phyloP scores from a whole-genome alignment of 2,888 invertebrate species.

The Vandiemenella viatica region DNA sequence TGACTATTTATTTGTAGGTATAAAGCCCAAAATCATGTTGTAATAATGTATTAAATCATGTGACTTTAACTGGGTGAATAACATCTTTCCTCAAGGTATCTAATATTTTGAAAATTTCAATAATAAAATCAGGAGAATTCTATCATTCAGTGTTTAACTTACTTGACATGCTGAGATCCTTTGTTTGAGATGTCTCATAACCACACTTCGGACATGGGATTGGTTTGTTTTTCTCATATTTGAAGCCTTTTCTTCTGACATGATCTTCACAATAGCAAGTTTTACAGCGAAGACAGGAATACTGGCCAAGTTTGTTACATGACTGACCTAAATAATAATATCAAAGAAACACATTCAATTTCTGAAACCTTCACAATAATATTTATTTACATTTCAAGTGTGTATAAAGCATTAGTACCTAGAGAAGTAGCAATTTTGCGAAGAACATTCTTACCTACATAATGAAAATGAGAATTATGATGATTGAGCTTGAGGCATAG shows the following conservation, averaged over 20 bases:
- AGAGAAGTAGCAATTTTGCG: too few relatives aligned
- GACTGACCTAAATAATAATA: slow-evolving; percentile 53
- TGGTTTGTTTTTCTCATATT: slow-evolving; percentile 66
- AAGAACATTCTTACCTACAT: too few relatives aligned
- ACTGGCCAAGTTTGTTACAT: slow-evolving; percentile 87
- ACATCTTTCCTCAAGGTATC: too few relatives aligned
- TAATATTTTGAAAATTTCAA: too few relatives aligned
- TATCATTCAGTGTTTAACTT: slow-evolving; percentile 27
- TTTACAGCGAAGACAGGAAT: slow-evolving; percentile 90
- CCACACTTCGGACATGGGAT: slow-evolving; percentile 91
- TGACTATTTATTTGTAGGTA: too few relatives aligned
- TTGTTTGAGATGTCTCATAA: slow-evolving; percentile 82
- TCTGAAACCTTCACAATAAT: background rate
- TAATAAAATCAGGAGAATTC: slow-evolving; percentile 4
- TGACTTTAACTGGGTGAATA: too few relatives aligned
- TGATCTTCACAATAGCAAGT: slow-evolving; percentile 95
- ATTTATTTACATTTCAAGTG: too few relatives aligned
- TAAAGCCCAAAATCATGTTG: too few relatives aligned
- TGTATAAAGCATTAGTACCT: too few relatives aligned
- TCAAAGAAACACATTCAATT: background rate
- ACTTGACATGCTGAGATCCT: slow-evolving; percentile 92
- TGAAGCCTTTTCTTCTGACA: slow-evolving; percentile 79
- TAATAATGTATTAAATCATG: too few relatives aligned
- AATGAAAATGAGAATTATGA: too few relatives aligned
- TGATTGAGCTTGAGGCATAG: too few relatives aligned